These are phyloP conservation scores for Thereva nobilitata DNA, from an alignment of 2,888 invertebrate genomes.

Conservation along the genomic window DNA sequence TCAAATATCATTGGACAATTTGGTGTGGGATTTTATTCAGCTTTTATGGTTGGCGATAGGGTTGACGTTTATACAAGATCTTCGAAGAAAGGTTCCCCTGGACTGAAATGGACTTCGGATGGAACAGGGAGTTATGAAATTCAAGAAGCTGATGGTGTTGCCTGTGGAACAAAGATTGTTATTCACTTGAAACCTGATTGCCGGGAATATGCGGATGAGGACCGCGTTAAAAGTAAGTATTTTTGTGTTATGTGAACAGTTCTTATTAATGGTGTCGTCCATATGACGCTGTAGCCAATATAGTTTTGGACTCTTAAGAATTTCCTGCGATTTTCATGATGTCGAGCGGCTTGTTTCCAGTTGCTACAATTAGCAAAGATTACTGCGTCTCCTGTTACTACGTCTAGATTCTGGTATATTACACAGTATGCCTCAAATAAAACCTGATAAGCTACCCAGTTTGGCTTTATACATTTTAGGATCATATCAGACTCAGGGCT, in stretches of 20 bases:
- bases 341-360: too few species aligned
- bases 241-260: constrained; percentile 1
- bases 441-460: too few species aligned
- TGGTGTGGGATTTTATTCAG: constrained; percentile 97
- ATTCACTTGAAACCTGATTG: constrained; percentile 86
- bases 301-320: too few species aligned
- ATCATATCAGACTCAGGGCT: too few species aligned
- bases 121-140: constrained; percentile 91
- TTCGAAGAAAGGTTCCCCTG: constrained; percentile 66
- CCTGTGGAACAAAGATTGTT: constrained; percentile 90
- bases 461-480: too few species aligned
- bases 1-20: constrained; percentile 94
- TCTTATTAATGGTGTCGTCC: constrained; percentile 4
- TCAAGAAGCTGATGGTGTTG: constrained; percentile 80
- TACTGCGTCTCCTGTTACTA: too few species aligned
- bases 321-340: too few species aligned
- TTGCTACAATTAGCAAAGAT: too few species aligned
- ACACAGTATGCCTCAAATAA: too few species aligned
- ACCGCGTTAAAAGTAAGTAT: constrained; percentile 70
- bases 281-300: too few species aligned
- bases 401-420: too few species aligned
- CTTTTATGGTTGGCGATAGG: constrained; percentile 95
- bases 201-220: constrained; percentile 87
- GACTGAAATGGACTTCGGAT: constrained; percentile 88
- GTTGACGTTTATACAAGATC: constrained; percentile 90